phyloP scores from a whole-genome alignment of 1,140 invertebrate species.

The Cyrtorhinus lividipennis region DNA sequence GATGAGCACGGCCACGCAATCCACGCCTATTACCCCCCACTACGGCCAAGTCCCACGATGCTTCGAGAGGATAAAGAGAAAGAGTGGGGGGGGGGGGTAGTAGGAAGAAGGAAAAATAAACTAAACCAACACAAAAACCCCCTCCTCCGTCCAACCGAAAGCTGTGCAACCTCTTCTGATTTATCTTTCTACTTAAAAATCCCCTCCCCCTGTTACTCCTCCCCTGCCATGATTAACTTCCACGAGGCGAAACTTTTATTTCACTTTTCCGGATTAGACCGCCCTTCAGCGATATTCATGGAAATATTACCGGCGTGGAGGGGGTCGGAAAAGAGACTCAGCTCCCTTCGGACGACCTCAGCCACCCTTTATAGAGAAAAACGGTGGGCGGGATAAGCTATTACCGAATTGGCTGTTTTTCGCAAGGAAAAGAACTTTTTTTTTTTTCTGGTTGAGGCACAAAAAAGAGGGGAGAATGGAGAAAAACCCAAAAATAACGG shows the following conservation, averaged over 20 bases:
- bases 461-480: background rate
- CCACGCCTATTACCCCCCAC: background rate
- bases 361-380: background rate
- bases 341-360: too few relatives aligned
- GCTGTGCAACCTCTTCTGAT: conserved; percentile 1
- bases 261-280: conserved; percentile 8
- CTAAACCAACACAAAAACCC: background rate
- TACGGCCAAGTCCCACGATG: background rate
- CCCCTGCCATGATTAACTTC: background rate
- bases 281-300: background rate
- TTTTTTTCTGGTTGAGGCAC: background rate
- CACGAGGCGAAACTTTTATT: conserved; percentile 1
- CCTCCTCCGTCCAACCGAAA: background rate
- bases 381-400: background rate
- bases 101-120: too few relatives aligned
- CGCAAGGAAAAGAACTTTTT: background rate
- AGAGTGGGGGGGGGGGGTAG: too few relatives aligned
- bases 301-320: background rate
- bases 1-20: background rate
- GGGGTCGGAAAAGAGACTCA: too few relatives aligned
- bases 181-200: conserved; percentile 6
- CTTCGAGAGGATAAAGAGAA: too few relatives aligned
- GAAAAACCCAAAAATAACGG: background rate
- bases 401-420: conserved; percentile 8
- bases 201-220: background rate